These are phyloP conservation scores for Ferrisia virgata DNA, from an alignment of 2,888 invertebrate species.

Conservation along the genomic window DNA sequence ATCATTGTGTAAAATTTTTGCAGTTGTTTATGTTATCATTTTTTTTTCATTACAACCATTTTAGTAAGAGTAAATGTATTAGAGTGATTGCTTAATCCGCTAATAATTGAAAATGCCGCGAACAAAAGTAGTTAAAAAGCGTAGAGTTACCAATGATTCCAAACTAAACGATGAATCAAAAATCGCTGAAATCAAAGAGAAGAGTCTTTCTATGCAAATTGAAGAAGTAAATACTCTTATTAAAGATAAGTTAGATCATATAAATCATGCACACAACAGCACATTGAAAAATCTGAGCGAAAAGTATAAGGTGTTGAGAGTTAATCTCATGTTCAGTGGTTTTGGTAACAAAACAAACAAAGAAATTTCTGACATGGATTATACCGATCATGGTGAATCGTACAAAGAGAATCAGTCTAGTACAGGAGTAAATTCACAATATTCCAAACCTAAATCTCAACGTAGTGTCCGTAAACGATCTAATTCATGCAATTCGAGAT, in stretches of 20 bases:
- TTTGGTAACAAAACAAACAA: neutral
- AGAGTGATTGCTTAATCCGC: neutral
- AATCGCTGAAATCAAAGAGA: neutral
- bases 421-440: neutral
- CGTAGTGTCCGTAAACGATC: constrained; percentile 36
- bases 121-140: constrained; percentile 32
- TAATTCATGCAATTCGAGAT: constrained; percentile 33
- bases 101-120: constrained; percentile 33
- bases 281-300: neutral
- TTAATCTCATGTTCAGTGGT: neutral
- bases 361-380: neutral
- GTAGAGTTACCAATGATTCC: neutral
- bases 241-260: neutral
- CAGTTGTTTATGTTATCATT: neutral
- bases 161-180: neutral
- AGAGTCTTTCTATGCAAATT: constrained; percentile 13
- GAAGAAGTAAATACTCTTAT: neutral
- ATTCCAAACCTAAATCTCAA: constrained; percentile 14
- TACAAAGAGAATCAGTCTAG: neutral
- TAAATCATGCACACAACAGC: neutral
- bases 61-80: neutral
- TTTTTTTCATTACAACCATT: neutral
- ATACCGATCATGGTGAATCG: neutral
- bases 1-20: neutral
- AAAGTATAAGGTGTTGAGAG: neutral